Base-by-base conservation (phyloP, 2,888 invertebrate species). In the Cryptus armator region DNA sequence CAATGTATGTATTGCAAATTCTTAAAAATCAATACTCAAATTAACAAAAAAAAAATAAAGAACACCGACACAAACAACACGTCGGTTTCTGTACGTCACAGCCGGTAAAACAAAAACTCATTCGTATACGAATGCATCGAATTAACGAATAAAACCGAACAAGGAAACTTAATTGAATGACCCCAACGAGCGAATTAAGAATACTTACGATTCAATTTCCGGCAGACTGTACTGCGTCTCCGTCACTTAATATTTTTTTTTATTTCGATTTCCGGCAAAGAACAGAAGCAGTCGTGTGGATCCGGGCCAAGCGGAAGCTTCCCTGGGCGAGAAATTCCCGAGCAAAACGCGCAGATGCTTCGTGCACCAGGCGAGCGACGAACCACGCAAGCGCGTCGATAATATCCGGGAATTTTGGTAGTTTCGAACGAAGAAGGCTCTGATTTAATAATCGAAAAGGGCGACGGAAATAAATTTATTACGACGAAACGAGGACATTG, bases 301-400 rank as follows among this genome's bases (percentile, higher is more conserved):
- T 88, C 89, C 88, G 88, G 90, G 89, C 87, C 88, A 87, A 88
- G 87, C 86, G 87, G 89, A 90, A 89, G 88, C 89, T 91, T 90
- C 89, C 90, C 90, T 89, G 89, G 88, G 88, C 90, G 84, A 86
- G 88, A 90, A 89, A 89, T 24, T 88, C 88, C 86, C 78, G 81
- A 77, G 87, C 87, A 89, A 88, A 89, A 89, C 87, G 91, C 91
- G 91, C 92, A 92, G 91, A 87, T 89, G 90, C 91, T 82, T 24
- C 24, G 24, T 44, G 83, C 59, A 59, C 37, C 48, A 46, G 81
- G 67, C 24, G 66, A 32, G 48, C 51, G 37, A 3, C 46, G 76
- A 77, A 74, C 67, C 80, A 78, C 89, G 89, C 88, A 84, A 74
- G 89, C 88, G 88, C 86, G 44, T 43, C 51, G n/a, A 10, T 37